A percentile compares a stretch with the other conserved stretches of the same genome.
Evolutionary conservation across 2,797 vertebrate species (phyloP).

Genomic region (Sebastolobus alascanus): DNA sequence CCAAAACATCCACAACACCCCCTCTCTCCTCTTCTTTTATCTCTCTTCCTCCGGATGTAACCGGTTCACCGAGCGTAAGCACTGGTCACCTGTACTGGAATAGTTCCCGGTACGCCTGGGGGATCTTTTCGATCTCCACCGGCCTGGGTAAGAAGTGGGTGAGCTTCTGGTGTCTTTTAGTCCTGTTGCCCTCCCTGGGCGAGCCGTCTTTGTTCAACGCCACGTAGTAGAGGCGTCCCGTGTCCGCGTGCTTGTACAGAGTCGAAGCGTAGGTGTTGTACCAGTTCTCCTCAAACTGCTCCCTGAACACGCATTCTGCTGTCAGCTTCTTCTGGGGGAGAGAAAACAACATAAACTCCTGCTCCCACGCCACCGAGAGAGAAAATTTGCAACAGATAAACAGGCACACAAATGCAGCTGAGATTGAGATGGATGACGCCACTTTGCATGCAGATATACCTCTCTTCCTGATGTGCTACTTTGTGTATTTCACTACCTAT

Average conservation of each 20-base stretch:
- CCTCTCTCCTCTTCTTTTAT: slow-evolving; percentile 12
- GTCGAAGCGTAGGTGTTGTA: slow-evolving; percentile 99
- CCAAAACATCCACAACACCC: slow-evolving; percentile 56
- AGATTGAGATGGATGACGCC: slow-evolving; percentile 5
- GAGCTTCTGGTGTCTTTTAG: slow-evolving; percentile 98
- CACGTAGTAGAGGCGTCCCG: slow-evolving; percentile 95
- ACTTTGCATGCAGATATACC: slow-evolving; percentile 4
- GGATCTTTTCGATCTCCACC: slow-evolving; percentile 96
- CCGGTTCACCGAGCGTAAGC: slow-evolving; percentile 54
- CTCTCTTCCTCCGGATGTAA: slow-evolving; percentile 32
- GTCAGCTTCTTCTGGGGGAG: slow-evolving; percentile 95
- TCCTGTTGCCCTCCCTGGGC: slow-evolving; percentile 95
- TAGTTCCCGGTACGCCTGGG: slow-evolving; percentile 93
- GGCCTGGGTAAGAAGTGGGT: slow-evolving; percentile 97
- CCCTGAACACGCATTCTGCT: slow-evolving; percentile 96
- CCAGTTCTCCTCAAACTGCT: slow-evolving; percentile 99
- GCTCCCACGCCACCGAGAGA: not conserved
- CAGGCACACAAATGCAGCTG: not conserved
- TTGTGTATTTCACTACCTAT: slow-evolving; percentile 21
- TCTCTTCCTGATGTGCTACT: not conserved
- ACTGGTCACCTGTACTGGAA: slow-evolving; percentile 96
- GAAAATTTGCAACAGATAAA: not conserved
- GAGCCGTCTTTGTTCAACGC: slow-evolving; percentile 99
- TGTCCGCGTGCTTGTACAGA: slow-evolving; percentile 95
- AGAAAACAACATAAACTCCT: slow-evolving; percentile 39